Percentiles rank a stretch among this genome's conserved stretches.
These are phyloP conservation scores for Ectemnius lituratus DNA, from an alignment of 2,888 invertebrate species.

Conservation along the genomic window DNA sequence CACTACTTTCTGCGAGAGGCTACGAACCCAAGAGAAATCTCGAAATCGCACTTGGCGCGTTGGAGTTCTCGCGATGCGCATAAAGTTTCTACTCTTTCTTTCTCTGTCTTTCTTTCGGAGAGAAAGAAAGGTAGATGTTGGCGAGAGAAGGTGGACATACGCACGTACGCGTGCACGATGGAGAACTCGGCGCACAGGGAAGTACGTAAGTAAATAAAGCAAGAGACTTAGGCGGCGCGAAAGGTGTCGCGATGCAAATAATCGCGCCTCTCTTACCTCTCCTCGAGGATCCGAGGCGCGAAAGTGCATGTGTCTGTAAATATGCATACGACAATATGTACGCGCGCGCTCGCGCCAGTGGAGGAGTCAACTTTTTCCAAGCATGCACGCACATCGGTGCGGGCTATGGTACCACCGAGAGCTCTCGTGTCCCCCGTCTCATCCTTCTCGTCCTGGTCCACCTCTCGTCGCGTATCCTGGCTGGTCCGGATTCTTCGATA, in stretches of 20 bases:
- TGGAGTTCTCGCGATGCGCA: not conserved
- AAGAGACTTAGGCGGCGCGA: slow-evolving; percentile 60
- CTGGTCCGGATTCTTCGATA: slow-evolving; percentile 51
- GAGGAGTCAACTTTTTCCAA: slow-evolving; percentile 44
- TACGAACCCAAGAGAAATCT: too few relatives aligned
- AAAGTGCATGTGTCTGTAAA: slow-evolving; percentile 70
- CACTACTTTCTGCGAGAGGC: too few relatives aligned
- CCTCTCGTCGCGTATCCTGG: slow-evolving; percentile 16
- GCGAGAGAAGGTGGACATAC: slow-evolving; percentile 16
- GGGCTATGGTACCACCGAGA: too few relatives aligned
- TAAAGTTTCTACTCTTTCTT: not conserved
- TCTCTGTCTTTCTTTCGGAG: not conserved
- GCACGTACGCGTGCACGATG: slow-evolving; percentile 28
- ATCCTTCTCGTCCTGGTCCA: slow-evolving; percentile 7
- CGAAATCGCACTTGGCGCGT: too few relatives aligned
- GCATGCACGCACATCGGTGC: too few relatives aligned
- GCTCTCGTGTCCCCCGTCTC: too few relatives aligned
- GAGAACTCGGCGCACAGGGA: slow-evolving; percentile 54
- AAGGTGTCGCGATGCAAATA: slow-evolving; percentile 73
- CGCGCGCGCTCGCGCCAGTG: slow-evolving; percentile 11
- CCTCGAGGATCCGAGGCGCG: slow-evolving; percentile 67
- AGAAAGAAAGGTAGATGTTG: slow-evolving; percentile 8
- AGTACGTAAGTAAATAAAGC: slow-evolving; percentile 74
- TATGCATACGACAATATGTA: slow-evolving; percentile 62
- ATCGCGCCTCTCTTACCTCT: slow-evolving; percentile 64